These are phyloP conservation scores for Antheraea pernyi DNA, from an alignment of 1,140 invertebrate species.

Conservation along the genomic window DNA sequence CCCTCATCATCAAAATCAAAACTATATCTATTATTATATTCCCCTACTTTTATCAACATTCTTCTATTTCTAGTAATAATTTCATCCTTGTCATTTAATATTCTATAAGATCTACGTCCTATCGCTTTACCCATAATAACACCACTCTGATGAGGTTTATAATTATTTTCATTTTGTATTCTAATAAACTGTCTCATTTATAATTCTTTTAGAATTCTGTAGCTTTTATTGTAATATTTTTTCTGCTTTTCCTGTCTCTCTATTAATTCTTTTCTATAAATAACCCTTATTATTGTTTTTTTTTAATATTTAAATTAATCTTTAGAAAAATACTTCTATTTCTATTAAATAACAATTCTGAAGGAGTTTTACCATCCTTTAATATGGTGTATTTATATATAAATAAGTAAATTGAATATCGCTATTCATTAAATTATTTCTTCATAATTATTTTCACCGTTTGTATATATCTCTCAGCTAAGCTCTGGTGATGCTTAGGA, in stretches of 20 bases:
- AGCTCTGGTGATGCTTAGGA: conserved; percentile 5
- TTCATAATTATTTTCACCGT: not conserved
- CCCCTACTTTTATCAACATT: conserved; percentile 3
- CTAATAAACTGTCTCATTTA: not conserved
- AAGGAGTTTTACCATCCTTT: not conserved
- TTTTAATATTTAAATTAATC: no score
- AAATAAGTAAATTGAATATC: not conserved
- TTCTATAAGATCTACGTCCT: conserved; percentile 2
- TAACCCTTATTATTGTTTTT: no score
- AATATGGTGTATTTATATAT: conserved; percentile 7
- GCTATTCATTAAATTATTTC: not conserved
- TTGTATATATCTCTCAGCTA: conserved; percentile 5
- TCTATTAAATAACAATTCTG: conserved; percentile 6
- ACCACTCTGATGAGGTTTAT: conserved; percentile 3
- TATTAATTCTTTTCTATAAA: not conserved
- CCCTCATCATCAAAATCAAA: not conserved
- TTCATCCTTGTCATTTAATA: not conserved
- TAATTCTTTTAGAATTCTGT: not conserved
- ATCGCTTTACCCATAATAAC: not conserved
- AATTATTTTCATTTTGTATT: conserved; percentile 2
- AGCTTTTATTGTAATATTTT: not conserved
- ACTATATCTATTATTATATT: not conserved
- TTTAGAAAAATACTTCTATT: not conserved
- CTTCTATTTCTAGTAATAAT: not conserved
- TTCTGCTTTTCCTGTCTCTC: not conserved